Evolutionary conservation across 2,113 vertebrate species (phyloP).

Genomic region (Silurus asotus): DNA sequence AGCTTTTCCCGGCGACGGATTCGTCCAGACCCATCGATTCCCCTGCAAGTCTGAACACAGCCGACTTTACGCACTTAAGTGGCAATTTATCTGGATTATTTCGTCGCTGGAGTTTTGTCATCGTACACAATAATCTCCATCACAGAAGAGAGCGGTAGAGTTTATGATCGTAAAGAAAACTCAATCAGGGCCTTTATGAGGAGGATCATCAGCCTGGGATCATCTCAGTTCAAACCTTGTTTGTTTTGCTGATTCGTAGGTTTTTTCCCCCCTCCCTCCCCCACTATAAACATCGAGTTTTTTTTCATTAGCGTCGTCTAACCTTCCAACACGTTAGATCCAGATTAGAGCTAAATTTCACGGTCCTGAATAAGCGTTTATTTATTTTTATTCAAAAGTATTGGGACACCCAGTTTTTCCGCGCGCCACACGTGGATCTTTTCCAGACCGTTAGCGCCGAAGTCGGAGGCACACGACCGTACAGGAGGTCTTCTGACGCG

Average conservation of each 20-base stretch:
- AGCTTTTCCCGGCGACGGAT: constrained; percentile 45
- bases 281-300: too few relatives aligned
- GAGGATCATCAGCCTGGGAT: background rate
- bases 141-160: background rate
- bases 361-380: too few relatives aligned
- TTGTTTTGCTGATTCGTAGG: background rate
- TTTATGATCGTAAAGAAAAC: background rate
- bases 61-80: constrained; percentile 52
- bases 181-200: background rate
- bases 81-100: constrained; percentile 60
- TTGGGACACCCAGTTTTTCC: too few relatives aligned
- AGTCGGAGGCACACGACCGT: too few relatives aligned
- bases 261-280: too few relatives aligned
- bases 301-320: too few relatives aligned
- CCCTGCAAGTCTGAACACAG: constrained; percentile 40
- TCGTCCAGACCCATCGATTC: constrained; percentile 36
- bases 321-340: too few relatives aligned
- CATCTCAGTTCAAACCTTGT: constrained; percentile 1
- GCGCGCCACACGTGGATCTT: too few relatives aligned
- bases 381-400: too few relatives aligned
- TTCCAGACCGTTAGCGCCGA: too few relatives aligned
- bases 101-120: background rate
- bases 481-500: too few relatives aligned
- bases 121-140: background rate
- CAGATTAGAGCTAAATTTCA: too few relatives aligned